Conservation (phyloP, 37 sponge, comb jelly and placozoan genomes). For the Bolinopsis microptera region DNA sequence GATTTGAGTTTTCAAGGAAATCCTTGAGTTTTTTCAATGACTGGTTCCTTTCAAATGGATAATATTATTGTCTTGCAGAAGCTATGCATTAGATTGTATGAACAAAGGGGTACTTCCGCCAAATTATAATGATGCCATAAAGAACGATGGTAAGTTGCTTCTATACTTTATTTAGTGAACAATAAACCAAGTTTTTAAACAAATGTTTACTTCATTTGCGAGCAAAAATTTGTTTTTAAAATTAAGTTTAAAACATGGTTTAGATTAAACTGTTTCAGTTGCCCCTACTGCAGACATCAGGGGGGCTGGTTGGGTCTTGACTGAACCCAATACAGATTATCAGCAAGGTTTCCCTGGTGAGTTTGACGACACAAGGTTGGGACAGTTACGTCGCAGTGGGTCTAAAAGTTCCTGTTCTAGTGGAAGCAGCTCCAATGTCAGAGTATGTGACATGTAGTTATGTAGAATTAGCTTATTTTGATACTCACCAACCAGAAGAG, state of each 20-base stretch:
- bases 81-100: not conserved
- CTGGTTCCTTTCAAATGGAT: too few relatives aligned
- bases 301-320: not conserved
- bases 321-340: not conserved
- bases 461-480: too few relatives aligned
- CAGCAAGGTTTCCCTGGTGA: not conserved
- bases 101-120: conserved; percentile 36
- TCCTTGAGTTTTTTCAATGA: too few relatives aligned
- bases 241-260: too few relatives aligned
- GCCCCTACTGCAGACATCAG: not conserved
- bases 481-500: too few relatives aligned
- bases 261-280: too few relatives aligned
- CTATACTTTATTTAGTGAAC: not conserved
- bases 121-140: conserved; percentile 24
- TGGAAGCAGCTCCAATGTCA: conserved; percentile 8
- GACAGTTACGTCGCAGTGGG: conserved; percentile 10
- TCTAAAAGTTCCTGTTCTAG: conserved; percentile 45
- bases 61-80: too few relatives aligned
- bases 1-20: too few relatives aligned
- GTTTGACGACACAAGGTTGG: conserved; percentile 13
- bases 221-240: too few relatives aligned
- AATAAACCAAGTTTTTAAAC: too few relatives aligned
- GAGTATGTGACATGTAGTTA: too few relatives aligned
- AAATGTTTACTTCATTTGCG: too few relatives aligned
- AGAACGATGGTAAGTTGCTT: conserved; percentile 34